These are phyloP conservation scores for Ceryle rudis DNA, from an alignment of 2,797 vertebrate genomes.

Conservation along the genomic window DNA sequence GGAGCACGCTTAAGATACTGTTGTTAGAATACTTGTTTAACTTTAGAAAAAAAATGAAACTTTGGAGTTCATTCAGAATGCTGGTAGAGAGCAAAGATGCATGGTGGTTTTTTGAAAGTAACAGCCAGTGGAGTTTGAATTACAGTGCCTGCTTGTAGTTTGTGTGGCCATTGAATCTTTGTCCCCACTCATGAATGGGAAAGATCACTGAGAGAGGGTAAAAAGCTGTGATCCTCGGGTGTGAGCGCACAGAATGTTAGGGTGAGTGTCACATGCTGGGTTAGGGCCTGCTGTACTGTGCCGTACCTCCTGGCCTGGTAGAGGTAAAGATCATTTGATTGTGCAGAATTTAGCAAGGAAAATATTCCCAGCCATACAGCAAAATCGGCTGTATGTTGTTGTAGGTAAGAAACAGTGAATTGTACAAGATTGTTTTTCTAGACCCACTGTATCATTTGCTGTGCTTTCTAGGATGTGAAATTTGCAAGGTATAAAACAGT, in stretches of 20 bases:
- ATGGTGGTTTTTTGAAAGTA: neutral
- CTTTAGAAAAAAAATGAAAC: neutral
- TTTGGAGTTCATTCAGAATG: neutral
- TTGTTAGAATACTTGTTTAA: neutral
- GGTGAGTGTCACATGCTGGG: neutral
- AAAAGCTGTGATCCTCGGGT: neutral
- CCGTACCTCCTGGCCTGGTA: rapidly evolving
- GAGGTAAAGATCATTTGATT: neutral
- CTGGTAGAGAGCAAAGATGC: neutral
- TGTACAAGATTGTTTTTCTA: neutral
- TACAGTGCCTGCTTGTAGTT: neutral
- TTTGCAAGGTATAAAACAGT: neutral
- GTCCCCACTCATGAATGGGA: neutral
- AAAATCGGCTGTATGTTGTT: neutral
- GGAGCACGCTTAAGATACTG: neutral
- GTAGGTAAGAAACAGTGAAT: neutral
- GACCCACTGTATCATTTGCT: neutral
- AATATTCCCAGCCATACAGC: neutral
- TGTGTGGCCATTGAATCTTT: neutral
- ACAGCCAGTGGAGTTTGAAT: neutral
- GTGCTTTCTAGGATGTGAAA: neutral
- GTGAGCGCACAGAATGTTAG: neutral
- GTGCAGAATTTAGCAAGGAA: neutral
- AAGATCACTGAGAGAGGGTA: neutral
- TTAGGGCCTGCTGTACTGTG: neutral